These are phyloP conservation scores for Hyphantria cunea DNA, from an alignment of 1,140 invertebrate genomes.

Conservation along the genomic window DNA sequence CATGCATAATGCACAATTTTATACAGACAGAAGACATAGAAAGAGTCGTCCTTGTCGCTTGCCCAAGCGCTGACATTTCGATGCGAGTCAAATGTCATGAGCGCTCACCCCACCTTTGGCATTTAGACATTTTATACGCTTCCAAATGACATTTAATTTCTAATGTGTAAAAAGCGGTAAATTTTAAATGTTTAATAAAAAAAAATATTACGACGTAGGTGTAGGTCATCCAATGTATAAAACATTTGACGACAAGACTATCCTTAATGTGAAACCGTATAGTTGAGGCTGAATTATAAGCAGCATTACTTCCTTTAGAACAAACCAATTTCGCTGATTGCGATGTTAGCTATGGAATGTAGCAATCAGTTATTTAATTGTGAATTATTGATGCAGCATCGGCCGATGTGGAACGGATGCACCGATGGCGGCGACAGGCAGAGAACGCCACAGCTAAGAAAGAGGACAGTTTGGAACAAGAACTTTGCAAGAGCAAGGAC, in stretches of 20 bases:
- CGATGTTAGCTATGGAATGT: not conserved
- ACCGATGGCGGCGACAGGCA: constrained; percentile 80
- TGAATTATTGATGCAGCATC: constrained; percentile 40
- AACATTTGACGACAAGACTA: not conserved
- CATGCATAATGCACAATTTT: constrained; percentile 73
- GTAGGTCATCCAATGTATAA: constrained; percentile 5
- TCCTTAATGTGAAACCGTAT: not conserved
- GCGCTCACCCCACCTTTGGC: constrained; percentile 72
- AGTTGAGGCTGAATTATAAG: not conserved
- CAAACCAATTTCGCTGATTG: too few relatives aligned
- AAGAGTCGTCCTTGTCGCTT: constrained; percentile 79
- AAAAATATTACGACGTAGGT: too few relatives aligned
- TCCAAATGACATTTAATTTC: constrained; percentile 69
- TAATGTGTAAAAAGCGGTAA: constrained; percentile 56
- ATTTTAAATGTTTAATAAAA: constrained; percentile 29
- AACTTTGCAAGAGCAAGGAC: constrained; percentile 96
- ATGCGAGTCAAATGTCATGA: constrained; percentile 76
- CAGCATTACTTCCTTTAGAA: too few relatives aligned
- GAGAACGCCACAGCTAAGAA: constrained; percentile 84
- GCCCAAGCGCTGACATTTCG: constrained; percentile 79
- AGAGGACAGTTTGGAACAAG: constrained; percentile 92
- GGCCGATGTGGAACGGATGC: constrained; percentile 44
- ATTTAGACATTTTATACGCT: constrained; percentile 52
- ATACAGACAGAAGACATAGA: constrained; percentile 73
- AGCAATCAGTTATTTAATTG: not conserved